These are phyloP conservation scores for Cheilosia vulpina DNA, from an alignment of 2,888 invertebrate genomes.

Conservation along the genomic window DNA sequence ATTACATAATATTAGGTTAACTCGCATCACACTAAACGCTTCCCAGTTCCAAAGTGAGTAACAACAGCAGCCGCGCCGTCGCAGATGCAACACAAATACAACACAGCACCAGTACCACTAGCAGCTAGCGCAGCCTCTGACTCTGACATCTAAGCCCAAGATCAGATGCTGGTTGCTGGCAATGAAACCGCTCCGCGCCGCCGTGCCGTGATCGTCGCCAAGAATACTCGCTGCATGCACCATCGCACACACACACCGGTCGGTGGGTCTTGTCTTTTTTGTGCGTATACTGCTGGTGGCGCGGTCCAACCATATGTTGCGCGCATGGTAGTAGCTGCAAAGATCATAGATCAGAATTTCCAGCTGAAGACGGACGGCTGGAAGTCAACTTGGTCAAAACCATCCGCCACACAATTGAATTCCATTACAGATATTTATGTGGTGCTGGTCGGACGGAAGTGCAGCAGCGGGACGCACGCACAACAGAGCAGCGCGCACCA, in stretches of 20 bases:
- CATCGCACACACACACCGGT: slow-evolving; percentile 44
- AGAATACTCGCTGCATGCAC: slow-evolving; percentile 33
- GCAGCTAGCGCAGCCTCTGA: neutral
- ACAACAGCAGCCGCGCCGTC: slow-evolving; percentile 35
- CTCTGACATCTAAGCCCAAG: slow-evolving; percentile 64
- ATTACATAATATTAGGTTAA: slow-evolving; percentile 75
- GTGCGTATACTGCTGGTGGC: slow-evolving; percentile 66
- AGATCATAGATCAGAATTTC: slow-evolving; percentile 75
- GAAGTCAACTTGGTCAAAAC: slow-evolving; percentile 73
- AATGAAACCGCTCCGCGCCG: slow-evolving; percentile 26
- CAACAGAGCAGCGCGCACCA: slow-evolving; percentile 1
- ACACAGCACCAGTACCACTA: slow-evolving; percentile 39
- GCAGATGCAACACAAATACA: slow-evolving; percentile 26
- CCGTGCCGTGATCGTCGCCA: slow-evolving; percentile 28
- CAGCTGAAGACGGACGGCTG: slow-evolving; percentile 69
- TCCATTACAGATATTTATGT: slow-evolving; percentile 73
- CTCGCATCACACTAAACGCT: slow-evolving; percentile 74
- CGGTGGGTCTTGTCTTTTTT: slow-evolving; percentile 47
- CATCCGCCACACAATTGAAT: slow-evolving; percentile 75
- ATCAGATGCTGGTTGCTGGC: slow-evolving; percentile 70
- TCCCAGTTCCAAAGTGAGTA: slow-evolving; percentile 60
- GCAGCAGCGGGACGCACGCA: neutral
- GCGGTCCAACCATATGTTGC: slow-evolving; percentile 47
- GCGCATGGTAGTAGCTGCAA: slow-evolving; percentile 71
- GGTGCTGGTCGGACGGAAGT: slow-evolving; percentile 1